These are phyloP conservation scores for Cephonodes hylas DNA, from an alignment of 2,888 invertebrate genomes.

Conservation along the genomic window DNA sequence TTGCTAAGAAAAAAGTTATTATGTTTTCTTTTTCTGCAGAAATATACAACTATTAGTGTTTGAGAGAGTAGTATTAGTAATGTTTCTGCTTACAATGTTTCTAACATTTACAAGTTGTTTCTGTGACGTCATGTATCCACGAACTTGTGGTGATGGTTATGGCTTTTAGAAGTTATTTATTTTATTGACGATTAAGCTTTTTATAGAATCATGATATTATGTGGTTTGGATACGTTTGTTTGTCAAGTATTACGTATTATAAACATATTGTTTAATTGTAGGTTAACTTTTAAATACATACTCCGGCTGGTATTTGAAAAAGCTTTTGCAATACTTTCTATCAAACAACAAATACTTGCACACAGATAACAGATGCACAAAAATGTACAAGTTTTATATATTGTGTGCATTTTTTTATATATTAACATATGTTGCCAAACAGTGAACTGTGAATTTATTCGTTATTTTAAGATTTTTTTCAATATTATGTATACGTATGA, in stretches of 20 bases:
- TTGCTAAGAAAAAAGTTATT: not conserved
- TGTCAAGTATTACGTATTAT: too few species aligned
- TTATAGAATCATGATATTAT: not conserved
- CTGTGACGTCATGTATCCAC: not conserved
- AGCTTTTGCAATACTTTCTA: not conserved
- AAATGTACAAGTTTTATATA: not conserved
- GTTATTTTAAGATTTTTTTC: not conserved
- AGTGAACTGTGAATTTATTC: not conserved
- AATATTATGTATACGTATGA: not conserved
- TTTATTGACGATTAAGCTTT: not conserved
- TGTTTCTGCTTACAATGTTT: not conserved
- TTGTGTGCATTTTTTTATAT: not conserved
- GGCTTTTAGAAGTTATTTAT: slow-evolving; percentile 1
- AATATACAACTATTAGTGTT: not conserved
- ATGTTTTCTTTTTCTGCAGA: not conserved
- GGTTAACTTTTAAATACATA: not conserved
- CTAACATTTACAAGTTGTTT: not conserved
- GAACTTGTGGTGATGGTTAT: not conserved
- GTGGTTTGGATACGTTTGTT: not conserved
- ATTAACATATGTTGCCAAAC: not conserved
- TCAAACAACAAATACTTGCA: not conserved
- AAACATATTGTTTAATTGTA: not conserved
- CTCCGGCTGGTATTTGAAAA: not conserved
- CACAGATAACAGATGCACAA: not conserved
- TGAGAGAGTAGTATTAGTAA: not conserved